A percentile compares a stretch with the other conserved stretches of the same genome.
Conservation (phyloP, 2,797 vertebrate genomes). For the Myotis planiceps region DNA sequence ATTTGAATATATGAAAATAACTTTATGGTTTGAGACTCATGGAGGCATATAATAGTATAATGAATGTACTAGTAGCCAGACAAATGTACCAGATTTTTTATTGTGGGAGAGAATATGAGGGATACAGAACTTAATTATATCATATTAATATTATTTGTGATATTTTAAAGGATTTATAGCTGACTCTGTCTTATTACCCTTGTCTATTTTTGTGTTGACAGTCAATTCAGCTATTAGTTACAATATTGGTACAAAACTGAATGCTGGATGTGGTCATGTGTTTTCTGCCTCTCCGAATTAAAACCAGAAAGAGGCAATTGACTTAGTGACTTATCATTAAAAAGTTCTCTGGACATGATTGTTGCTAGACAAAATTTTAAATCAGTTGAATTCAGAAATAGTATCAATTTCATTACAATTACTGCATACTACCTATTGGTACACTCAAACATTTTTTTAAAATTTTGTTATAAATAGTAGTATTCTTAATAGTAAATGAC, state of each 20-base stretch:
- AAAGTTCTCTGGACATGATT: slow-evolving; percentile 71
- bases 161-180: slow-evolving; percentile 11
- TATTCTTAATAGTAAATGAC: slow-evolving; percentile 60
- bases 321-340: slow-evolving; percentile 67
- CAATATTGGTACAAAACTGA: slow-evolving; percentile 52
- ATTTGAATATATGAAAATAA: slow-evolving; percentile 43
- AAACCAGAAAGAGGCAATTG: slow-evolving; percentile 75
- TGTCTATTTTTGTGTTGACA: slow-evolving; percentile 9
- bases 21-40: slow-evolving; percentile 28
- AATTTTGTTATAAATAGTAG: slow-evolving; percentile 64
- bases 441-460: not conserved
- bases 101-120: slow-evolving; percentile 5
- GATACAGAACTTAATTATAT: slow-evolving; percentile 29
- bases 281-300: slow-evolving; percentile 69
- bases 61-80: not conserved
- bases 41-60: not conserved
- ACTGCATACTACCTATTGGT: slow-evolving; percentile 68
- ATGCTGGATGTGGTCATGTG: slow-evolving; percentile 38
- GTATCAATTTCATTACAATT: slow-evolving; percentile 61
- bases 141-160: slow-evolving; percentile 17
- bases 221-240: slow-evolving; percentile 55
- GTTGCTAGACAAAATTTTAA: slow-evolving; percentile 70
- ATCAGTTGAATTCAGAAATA: slow-evolving; percentile 71
- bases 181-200: not conserved
- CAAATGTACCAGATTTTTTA: slow-evolving; percentile 1